These are phyloP conservation scores for Aphaenogaster ashmeadi DNA, from an alignment of 1,140 invertebrate genomes.

Conservation along the genomic window DNA sequence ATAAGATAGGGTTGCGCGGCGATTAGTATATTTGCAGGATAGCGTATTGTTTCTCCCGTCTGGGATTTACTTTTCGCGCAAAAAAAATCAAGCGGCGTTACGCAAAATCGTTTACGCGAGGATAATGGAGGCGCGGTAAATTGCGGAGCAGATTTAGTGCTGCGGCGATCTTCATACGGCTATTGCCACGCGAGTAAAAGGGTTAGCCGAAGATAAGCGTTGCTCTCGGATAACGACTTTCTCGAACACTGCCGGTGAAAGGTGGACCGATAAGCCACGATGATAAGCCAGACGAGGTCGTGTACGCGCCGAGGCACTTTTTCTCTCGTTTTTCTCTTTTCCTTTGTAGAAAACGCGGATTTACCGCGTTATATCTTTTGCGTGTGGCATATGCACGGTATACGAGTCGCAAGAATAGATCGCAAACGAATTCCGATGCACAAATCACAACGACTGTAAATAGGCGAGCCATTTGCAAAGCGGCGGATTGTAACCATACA, in stretches of 20 bases:
- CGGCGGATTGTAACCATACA: constrained; percentile 42
- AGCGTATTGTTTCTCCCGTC: constrained; percentile 19
- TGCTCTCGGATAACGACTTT: constrained; percentile 53
- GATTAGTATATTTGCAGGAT: constrained; percentile 23
- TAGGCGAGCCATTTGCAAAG: constrained; percentile 56
- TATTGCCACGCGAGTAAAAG: constrained; percentile 52
- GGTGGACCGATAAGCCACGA: constrained; percentile 37
- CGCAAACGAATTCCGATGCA: constrained; percentile 51
- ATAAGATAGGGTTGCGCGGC: not conserved
- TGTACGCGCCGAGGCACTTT: not conserved
- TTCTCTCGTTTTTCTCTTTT: not conserved
- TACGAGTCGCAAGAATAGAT: constrained; percentile 36
- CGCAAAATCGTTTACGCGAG: constrained; percentile 6
- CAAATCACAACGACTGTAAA: constrained; percentile 61
- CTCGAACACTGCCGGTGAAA: constrained; percentile 43
- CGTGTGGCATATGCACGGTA: not conserved
- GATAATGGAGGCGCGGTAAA: not conserved
- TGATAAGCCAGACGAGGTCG: constrained; percentile 42
- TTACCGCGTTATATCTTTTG: constrained; percentile 28
- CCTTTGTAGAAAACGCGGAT: constrained; percentile 12
- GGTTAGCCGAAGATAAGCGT: constrained; percentile 46
- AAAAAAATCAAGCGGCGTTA: not conserved
- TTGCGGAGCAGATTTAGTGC: constrained; percentile 23
- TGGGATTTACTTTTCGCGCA: not conserved
- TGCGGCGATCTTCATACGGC: not conserved